A percentile compares a stretch with the other conserved stretches of the same genome.
phyloP scores from a whole-genome alignment of 2,113 vertebrate genomes.

The Mungos mungo region DNA sequence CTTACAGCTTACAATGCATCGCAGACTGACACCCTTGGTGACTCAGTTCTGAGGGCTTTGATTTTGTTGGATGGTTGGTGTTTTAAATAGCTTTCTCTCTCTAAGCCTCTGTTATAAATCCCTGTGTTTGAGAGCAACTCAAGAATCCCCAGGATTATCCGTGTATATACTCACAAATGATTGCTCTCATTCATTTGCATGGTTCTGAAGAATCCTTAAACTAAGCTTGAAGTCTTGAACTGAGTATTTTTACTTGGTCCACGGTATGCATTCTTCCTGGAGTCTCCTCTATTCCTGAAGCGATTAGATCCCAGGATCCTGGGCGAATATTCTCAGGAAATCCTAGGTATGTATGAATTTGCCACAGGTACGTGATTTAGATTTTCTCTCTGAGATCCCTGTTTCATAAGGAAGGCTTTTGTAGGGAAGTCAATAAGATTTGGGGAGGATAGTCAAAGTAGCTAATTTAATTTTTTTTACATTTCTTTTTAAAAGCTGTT shows the following conservation, averaged over 20 bases:
- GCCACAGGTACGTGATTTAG: background rate
- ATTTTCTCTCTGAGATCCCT: background rate
- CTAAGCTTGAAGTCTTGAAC: background rate
- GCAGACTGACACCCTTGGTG: background rate
- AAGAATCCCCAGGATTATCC: background rate
- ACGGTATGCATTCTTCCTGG: background rate
- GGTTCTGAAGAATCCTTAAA: background rate
- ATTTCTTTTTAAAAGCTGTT: background rate
- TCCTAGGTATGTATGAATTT: background rate
- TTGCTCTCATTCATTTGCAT: background rate
- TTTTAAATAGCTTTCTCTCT: background rate
- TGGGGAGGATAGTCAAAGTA: background rate
- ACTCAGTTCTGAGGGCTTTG: background rate
- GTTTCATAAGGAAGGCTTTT: background rate
- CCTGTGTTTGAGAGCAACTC: background rate
- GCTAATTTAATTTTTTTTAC: background rate
- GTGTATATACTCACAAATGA: background rate
- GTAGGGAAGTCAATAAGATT: background rate
- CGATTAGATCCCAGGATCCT: background rate
- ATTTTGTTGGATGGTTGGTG: background rate
- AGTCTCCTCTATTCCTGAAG: background rate
- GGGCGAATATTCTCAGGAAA: background rate
- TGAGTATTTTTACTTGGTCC: background rate
- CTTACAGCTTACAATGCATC: fast-evolving
- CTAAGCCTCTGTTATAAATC: background rate